Evolutionary conservation across 2,113 vertebrate species (phyloP), one percentile per base, ranked within the genome.

Genomic region (Macaca mulatta): DNA sequence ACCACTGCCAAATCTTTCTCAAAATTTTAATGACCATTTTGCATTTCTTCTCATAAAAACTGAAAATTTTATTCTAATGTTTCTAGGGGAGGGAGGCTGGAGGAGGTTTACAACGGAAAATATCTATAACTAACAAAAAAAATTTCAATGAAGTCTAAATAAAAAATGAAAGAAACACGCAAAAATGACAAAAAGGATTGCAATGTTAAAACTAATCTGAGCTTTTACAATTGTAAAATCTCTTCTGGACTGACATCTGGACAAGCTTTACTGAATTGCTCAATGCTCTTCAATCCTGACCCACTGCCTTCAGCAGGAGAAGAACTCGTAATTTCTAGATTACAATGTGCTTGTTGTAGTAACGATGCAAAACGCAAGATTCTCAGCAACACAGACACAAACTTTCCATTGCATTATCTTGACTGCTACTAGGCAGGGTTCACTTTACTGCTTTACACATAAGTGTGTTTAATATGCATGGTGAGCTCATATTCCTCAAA

Each of bases 1-100:
- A 93, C 55, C 14, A 55, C 30, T 55, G 38, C 35, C 38, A 98
- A 97, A 95, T 94, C n/a, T 75, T 67, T 55, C 57, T 79, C 69
- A 97, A 75, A 80, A 25, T 82, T 96, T 78, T 93, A 79, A 93
- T 22, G 96, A 55, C 13, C 38, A 90, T 22, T 17, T 38, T 96
- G 72, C 55, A 43, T 93, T 96, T 95, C 69, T 82, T 61, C 64
- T 79, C 79, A 85, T 11, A 94, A 77, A 89, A 95, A 82, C 0
- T 97, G 61, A 92, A 83, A 86, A 79, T 52, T 80, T 40, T 55
- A 96, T 72, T 89, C 25, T 80, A 69, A 40, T 69, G 85, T 10
- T 96, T 52, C 11, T 32, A 64, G 27, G 61, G 61, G 61, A 64
- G 7, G n/a, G n/a, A 52, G 17, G 2, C 30, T 78, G 75, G 17